These are phyloP conservation scores for Perdix hodgsoniae DNA, from an alignment of 2,797 vertebrate species.

Conservation along the genomic window DNA sequence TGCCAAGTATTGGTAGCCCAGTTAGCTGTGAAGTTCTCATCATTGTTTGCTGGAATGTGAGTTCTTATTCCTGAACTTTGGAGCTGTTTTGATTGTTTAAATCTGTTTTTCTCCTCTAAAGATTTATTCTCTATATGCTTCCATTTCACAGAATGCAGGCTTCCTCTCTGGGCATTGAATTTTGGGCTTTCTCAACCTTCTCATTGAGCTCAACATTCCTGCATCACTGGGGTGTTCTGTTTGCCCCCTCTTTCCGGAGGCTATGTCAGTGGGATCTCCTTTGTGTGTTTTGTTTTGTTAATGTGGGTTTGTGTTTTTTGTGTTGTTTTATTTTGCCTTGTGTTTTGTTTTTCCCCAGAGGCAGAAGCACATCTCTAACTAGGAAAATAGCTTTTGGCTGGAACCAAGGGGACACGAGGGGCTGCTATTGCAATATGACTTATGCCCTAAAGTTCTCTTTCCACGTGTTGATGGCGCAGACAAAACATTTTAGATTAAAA, in stretches of 20 bases:
- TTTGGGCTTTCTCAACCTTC: background rate
- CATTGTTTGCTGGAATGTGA: background rate
- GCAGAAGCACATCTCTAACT: background rate
- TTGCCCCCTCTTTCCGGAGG: background rate
- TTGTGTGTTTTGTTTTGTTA: background rate
- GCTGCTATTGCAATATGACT: background rate
- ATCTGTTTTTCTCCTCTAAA: background rate
- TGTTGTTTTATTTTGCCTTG: background rate
- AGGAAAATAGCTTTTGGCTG: background rate
- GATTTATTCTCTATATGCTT: background rate
- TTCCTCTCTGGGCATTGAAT: background rate
- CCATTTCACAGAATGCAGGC: background rate
- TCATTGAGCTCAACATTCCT: background rate
- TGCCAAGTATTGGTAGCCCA: background rate
- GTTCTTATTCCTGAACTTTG: background rate
- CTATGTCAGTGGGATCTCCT: background rate
- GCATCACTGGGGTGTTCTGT: background rate
- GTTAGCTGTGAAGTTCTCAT: background rate
- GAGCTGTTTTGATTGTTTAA: background rate
- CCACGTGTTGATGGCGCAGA: background rate
- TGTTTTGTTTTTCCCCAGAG: background rate
- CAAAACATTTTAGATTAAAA: background rate
- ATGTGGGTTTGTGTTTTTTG: background rate
- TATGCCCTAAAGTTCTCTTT: background rate
- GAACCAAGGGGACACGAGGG: background rate